Conservation (phyloP, 2,797 vertebrate species). For the Catamblyrhynchus diadema region DNA sequence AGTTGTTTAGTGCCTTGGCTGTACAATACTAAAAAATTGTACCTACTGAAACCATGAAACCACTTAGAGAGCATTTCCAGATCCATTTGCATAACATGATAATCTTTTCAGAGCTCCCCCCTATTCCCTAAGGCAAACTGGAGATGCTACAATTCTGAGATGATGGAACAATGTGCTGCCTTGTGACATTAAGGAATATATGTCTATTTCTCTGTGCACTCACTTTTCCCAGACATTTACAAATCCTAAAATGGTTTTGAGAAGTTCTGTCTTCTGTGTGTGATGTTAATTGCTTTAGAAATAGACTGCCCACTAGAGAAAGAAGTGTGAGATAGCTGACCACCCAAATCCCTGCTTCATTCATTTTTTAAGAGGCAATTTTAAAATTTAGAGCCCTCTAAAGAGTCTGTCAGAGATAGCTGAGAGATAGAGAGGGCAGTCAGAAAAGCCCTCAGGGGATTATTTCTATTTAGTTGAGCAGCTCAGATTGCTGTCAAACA, state of each 20-base stretch:
- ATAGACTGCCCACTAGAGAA: not conserved
- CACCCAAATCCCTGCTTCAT: not conserved
- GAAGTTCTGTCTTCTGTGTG: not conserved
- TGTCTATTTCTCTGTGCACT: not conserved
- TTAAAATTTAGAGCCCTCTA: not conserved
- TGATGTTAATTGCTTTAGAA: conserved; percentile 19
- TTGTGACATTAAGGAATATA: not conserved
- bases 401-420: not conserved
- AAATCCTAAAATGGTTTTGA: not conserved
- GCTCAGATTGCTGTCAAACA: conserved; percentile 6
- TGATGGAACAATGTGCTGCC: not conserved
- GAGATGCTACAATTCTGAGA: not conserved
- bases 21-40: not conserved
- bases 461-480: conserved; percentile 1
- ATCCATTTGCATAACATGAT: not conserved
- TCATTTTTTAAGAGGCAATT: not conserved
- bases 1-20: not conserved
- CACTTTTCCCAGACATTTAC: not conserved
- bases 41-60: not conserved
- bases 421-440: not conserved
- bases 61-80: not conserved
- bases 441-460: not conserved
- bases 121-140: not conserved
- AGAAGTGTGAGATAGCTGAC: not conserved
- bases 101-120: not conserved